A percentile compares a stretch with the other conserved stretches of the same genome.
phyloP scores from a whole-genome alignment of 2,888 invertebrate species.

The Cephus rjabovi region DNA sequence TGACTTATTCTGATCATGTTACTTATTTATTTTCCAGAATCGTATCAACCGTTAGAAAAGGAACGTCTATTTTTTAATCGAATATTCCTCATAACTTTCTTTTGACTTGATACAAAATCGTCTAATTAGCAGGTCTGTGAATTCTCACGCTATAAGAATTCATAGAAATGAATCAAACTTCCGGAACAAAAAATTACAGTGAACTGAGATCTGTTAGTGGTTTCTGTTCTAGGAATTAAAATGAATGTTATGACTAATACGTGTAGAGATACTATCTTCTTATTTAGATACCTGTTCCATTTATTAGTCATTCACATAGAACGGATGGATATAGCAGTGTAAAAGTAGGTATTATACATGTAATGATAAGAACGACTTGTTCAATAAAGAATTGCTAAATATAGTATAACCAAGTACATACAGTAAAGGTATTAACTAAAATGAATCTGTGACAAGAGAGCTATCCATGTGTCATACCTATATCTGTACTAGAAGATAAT shows the following conservation, averaged over 20 bases:
- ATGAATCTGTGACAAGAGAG: neutral
- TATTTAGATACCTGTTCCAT: neutral
- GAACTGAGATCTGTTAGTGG: neutral
- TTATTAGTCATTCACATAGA: neutral
- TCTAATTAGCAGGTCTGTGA: neutral
- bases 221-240: neutral
- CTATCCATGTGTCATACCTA: neutral
- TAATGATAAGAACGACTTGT: too few relatives aligned
- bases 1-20: neutral
- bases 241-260: neutral
- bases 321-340: neutral
- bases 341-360: too few relatives aligned
- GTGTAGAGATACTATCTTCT: neutral
- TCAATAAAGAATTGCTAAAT: neutral
- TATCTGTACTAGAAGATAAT: neutral
- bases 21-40: neutral
- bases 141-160: neutral
- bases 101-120: neutral
- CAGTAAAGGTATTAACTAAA: neutral
- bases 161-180: neutral
- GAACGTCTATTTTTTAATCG: neutral
- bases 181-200: neutral
- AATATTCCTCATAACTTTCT: neutral
- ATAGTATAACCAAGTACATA: neutral
- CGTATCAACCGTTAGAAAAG: neutral